Evolutionary conservation across 1,140 invertebrate genomes (phyloP).

Genomic region (Pseudachorutes palmiensis): DNA sequence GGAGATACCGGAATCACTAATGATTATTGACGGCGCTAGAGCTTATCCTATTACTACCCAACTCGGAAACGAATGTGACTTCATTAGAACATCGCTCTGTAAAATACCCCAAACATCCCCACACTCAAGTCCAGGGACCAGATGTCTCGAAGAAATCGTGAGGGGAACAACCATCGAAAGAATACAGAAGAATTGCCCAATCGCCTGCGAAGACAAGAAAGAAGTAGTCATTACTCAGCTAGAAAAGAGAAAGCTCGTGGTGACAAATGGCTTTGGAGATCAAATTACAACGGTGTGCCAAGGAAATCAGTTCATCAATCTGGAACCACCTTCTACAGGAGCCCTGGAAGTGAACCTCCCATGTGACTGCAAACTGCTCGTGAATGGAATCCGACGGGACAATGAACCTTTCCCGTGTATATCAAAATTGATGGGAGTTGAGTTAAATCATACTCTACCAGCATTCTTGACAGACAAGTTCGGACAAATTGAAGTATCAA

Average conservation of each 20-base stretch:
- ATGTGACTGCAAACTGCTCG: not conserved
- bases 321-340: not conserved
- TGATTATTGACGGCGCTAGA: not conserved
- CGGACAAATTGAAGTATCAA: not conserved
- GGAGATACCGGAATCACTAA: not conserved
- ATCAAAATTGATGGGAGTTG: not conserved
- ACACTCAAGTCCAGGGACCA: not conserved
- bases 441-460: not conserved
- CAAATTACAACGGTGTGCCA: not conserved
- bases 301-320: not conserved
- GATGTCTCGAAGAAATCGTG: not conserved
- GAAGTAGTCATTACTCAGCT: not conserved
- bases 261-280: not conserved
- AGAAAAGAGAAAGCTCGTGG: not conserved
- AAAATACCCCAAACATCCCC: not conserved
- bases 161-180: not conserved
- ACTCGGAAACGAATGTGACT: not conserved
- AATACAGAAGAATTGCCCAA: not conserved
- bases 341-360: not conserved
- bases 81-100: not conserved
- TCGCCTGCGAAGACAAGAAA: not conserved
- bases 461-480: not conserved
- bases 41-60: not conserved
- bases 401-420: not conserved
- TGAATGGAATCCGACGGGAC: not conserved